Evolutionary conservation across 2,113 vertebrate species (phyloP), one percentile per base, ranked within the genome.

Genomic region (Camelus dromedarius): DNA sequence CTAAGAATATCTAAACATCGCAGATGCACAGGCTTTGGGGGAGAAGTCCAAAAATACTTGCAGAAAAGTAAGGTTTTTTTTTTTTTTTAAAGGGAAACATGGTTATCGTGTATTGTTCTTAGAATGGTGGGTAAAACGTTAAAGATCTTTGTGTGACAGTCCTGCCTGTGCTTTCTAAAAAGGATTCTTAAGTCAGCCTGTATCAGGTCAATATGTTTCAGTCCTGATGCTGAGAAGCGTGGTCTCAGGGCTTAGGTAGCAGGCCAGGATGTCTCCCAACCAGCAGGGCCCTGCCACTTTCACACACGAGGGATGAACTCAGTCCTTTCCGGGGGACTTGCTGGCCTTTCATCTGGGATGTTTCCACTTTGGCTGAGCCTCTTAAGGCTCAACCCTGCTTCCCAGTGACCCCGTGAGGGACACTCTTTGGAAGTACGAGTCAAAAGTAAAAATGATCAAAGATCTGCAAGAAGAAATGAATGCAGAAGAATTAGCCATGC

Each of bases 131-230:
- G 3, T 28, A 32, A 20, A n/a, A 13, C 32, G 0, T 28, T 52
- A 8, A n/a, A 69, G 67, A 9, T 20, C 15, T 60, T 0, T 6
- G 2, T 9, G 6, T 5, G 22, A 2, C 30, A 3, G 3, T 13
- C 77, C 52, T 10, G 50, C 56, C 35, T 11, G 6, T 13, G 16
- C 56, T 48, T 35, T 42, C 42, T 54, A 4, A 46, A 11, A 11
- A 52, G 38, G 30, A 18, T 4, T 1, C 30, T 14, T 19, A 8
- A 9, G 4, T 14, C 50, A 3, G 48, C 9, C 32, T 18, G 2
- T 3, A 0, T 32, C 30, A 13, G 8, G n/a, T 35, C 18, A 3
- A 11, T 2, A 0, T 84, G 5, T 32, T 16, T 26, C 14, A 8
- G 3, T 4, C 10, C 58, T 19, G 28, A 24, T 2, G 13, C 1